Base-by-base conservation (phyloP, 2,797 vertebrate species). In the Labeo calbasu region DNA sequence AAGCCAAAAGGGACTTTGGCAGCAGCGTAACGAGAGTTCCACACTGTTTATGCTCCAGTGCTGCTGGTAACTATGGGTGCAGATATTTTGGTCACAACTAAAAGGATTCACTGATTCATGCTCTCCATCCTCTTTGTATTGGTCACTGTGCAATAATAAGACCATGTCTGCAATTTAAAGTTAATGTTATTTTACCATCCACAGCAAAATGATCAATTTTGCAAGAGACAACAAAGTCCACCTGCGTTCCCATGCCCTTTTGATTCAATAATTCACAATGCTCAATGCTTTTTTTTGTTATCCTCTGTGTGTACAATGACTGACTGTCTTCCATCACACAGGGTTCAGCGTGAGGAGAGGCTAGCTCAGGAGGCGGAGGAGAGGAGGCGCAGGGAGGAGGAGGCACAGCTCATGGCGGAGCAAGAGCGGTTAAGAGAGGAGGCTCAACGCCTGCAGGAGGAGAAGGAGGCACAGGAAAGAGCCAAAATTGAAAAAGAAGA, bases 401-500 rank as follows among this genome's bases (percentile, higher is more conserved):
- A 97, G 91, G 96, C 95, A 0, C 92, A 88, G 0, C 88, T 89
- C 15, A 94, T 94, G 88, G 94, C 94, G 0, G 94, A 96, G 87
- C 95, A 96, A 85, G 95, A 94, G 89, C 87, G 55, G 46, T 90
- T 71, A 59, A 93, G 90, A 87, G 94, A 94, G 19, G 94, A 96
- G 51, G 93, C 92, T 25, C 93, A 94, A 77, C 94, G 91, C 12
- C 84, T 93, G 89, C 95, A 96, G 91, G 95, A 97, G 25, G 97
- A 98, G 88, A 88, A 92, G n/a, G 97, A 97, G 84, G 96, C 96
- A 0, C 88, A 94, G 84, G 96, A 97, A 90, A 96, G 90, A 91
- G 96, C 95, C 48, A 93, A 85, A 86, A 95, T 94, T 0, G 96
- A 98, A 88, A 93, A 94, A 85, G 97, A 98, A 90, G 96, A 98